phyloP scores from a whole-genome alignment of 2,888 invertebrate species.

The Xanthia icteritia region DNA sequence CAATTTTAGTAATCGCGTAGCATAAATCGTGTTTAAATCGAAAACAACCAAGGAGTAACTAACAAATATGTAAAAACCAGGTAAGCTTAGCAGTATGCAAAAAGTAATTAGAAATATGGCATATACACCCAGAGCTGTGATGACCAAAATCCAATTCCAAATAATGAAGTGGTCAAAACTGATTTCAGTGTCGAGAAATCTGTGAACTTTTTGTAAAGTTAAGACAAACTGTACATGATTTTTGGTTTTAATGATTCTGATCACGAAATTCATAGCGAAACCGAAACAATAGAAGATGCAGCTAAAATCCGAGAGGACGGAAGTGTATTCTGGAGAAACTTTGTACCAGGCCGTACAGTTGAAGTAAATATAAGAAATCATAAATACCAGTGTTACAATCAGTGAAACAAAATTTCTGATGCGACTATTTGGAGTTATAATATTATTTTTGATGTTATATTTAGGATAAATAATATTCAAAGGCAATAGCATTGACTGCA shows the following conservation, averaged over 20 bases:
- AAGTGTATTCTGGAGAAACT: neutral
- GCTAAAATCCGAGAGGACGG: neutral
- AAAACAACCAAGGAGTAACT: constrained; percentile 1
- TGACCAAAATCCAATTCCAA: constrained; percentile 6
- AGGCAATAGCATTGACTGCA: constrained; percentile 42
- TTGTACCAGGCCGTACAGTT: too few species aligned
- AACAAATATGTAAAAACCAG: neutral
- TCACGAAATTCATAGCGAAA: constrained; percentile 5
- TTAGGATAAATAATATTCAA: constrained; percentile 29
- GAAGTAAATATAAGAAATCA: neutral
- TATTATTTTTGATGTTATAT: constrained; percentile 37
- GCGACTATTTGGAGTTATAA: constrained; percentile 19
- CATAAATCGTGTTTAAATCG: constrained; percentile 25
- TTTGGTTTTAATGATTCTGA: constrained; percentile 1
- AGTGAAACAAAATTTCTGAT: constrained; percentile 6
- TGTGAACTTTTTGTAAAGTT: constrained; percentile 25
- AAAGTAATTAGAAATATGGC: neutral
- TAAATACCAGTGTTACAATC: neutral
- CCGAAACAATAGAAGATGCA: constrained; percentile 3
- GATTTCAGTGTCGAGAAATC: neutral
- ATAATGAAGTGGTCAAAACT: neutral
- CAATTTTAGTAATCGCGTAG: constrained; percentile 11
- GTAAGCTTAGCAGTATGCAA: neutral
- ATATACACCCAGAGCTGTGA: neutral
- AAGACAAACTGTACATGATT: constrained; percentile 5